Evolutionary conservation across 2,113 vertebrate species (phyloP), one percentile per base, ranked within the genome.

Genomic region (Neotragus moschatus): DNA sequence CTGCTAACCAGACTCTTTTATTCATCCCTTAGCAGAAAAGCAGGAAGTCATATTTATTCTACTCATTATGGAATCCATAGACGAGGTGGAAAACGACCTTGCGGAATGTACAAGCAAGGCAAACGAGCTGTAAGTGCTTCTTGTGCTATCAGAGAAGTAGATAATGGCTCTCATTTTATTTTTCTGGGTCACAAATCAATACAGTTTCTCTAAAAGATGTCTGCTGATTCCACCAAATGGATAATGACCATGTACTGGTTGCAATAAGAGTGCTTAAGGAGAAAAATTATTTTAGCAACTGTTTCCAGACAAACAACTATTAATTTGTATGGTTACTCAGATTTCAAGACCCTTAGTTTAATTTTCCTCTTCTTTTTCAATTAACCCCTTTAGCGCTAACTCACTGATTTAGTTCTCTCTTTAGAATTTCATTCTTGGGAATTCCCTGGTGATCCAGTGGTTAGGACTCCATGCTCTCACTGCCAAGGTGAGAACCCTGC

Each of bases 261-360:
- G 51, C n/a, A 88, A 79, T 61, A 93, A 88, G 43, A 58, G 6
- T 79, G 26, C 6, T 88, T 53, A 84, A 43, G 47, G 5, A 58
- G 56, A 88, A 96, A 96, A 95, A 84, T 88, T 90, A 84, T 70
- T 92, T 95, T 56, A 80, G 23, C 25, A 82, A 84, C 6, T 63
- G 13, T 79, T 92, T 12, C 53, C 28, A 84, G 23, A 36, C 25
- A 58, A 92, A 89, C 51, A 39, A 13, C 26, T 77, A 53, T 96
- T 66, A 80, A 80, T 53, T 51, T 53, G 45, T 55, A 77, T 28
- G 51, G 61, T 91, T 60, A n/a, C 26, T 86, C 33, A 88, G 66
- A 70, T 84, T 88, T 80, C 13, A 66, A 77, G 60, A 80, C 19
- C 0, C 13, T 87, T 28, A 13, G 2, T 93, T 45, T 61, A 70